Conservation (phyloP, 1,140 invertebrate genomes). For the Apis dorsata region DNA sequence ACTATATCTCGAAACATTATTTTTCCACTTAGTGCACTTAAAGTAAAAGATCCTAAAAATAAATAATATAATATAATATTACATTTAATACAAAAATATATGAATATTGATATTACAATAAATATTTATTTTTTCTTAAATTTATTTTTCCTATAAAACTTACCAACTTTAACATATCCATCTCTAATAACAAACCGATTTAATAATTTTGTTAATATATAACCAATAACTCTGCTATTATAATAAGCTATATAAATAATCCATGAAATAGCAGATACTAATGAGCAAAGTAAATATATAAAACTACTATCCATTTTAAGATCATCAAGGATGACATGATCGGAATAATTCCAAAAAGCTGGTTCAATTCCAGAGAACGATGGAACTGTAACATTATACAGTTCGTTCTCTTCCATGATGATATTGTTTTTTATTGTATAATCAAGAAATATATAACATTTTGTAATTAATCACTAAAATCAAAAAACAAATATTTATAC, state of each 20-base stretch:
- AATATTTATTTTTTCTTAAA: slow-evolving; percentile 2
- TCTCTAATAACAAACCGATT: slow-evolving; percentile 93
- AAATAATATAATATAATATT: slow-evolving; percentile 17
- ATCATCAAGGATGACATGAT: slow-evolving; percentile 83
- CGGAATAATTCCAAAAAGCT: slow-evolving; percentile 76
- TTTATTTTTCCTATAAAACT: slow-evolving; percentile 64
- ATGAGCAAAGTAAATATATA: slow-evolving; percentile 89
- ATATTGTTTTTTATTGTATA: slow-evolving; percentile 33
- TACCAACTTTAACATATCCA: slow-evolving; percentile 95
- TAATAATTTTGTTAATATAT: slow-evolving; percentile 92
- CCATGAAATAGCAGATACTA: slow-evolving; percentile 91
- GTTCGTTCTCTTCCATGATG: slow-evolving; percentile 69
- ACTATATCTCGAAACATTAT: slow-evolving; percentile 99
- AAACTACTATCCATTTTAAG: slow-evolving; percentile 92
- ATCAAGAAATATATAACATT: slow-evolving; percentile 49
- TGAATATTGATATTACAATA: not conserved
- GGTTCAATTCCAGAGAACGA: slow-evolving; percentile 71
- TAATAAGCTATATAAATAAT: slow-evolving; percentile 97
- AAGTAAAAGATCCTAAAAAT: slow-evolving; percentile 92
- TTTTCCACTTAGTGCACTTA: slow-evolving; percentile 97
- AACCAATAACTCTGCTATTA: slow-evolving; percentile 94
- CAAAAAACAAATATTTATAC: slow-evolving; percentile 9
- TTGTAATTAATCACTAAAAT: slow-evolving; percentile 40
- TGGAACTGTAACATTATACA: slow-evolving; percentile 69
- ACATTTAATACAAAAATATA: slow-evolving; percentile 6